A percentile compares a stretch with the other conserved stretches of the same genome.
Evolutionary conservation across 2,113 vertebrate genomes (phyloP).

Genomic region (Polypterus bichir): DNA sequence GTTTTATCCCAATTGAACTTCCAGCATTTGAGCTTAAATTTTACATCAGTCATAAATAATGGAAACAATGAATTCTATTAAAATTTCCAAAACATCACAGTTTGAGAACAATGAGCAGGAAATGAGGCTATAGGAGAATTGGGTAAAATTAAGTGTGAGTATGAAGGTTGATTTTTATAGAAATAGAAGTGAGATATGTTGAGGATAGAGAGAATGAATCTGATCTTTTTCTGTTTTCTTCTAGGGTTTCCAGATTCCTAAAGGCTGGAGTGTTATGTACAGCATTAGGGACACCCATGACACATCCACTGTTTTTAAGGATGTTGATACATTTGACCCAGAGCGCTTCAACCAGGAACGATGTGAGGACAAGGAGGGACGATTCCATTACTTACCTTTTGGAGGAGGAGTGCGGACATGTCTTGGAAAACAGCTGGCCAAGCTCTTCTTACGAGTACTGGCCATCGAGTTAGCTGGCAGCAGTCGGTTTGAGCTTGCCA

Average conservation of each 20-base stretch:
- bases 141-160: no score
- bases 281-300: slow-evolving; percentile 96
- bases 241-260: slow-evolving; percentile 93
- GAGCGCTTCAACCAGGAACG: slow-evolving; percentile 86
- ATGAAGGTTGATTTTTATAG: no score
- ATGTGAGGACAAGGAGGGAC: slow-evolving; percentile 79
- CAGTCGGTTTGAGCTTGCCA: slow-evolving; percentile 87
- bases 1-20: no score
- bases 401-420: slow-evolving; percentile 86
- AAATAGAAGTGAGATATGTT: no score
- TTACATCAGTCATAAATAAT: background rate
- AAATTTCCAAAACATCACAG: no score
- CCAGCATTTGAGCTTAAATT: no score
- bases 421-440: slow-evolving; percentile 90
- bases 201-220: background rate
- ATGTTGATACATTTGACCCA: slow-evolving; percentile 77
- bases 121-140: no score
- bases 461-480: slow-evolving; percentile 85
- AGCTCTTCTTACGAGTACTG: slow-evolving; percentile 81
- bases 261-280: slow-evolving; percentile 97
- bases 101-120: no score
- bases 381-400: slow-evolving; percentile 93
- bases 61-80: background rate
- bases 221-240: background rate
- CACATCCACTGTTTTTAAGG: slow-evolving; percentile 83